phyloP scores from a whole-genome alignment of 2,113 vertebrate species.

The Podarcis cretensis region DNA sequence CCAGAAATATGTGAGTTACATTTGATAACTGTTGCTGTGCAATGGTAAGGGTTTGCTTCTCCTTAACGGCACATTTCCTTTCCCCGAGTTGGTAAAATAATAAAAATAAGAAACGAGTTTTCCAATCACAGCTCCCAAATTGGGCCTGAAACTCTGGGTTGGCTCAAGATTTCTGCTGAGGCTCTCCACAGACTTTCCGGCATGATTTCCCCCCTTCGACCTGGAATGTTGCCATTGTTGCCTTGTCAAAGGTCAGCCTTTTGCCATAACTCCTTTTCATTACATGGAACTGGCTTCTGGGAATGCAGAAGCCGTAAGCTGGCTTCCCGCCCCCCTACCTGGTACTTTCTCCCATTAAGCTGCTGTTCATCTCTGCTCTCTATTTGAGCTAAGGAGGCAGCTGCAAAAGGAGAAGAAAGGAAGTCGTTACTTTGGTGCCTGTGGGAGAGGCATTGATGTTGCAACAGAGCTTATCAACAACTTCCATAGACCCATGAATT shows the following conservation, averaged over 20 bases:
- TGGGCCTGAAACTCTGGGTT: constrained; percentile 43
- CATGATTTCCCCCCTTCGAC: background rate
- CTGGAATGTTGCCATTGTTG: constrained; percentile 44
- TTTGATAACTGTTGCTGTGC: background rate
- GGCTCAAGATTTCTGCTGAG: constrained; percentile 7
- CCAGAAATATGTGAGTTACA: background rate
- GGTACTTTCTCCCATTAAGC: constrained; percentile 65
- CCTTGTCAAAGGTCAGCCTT: constrained; percentile 54
- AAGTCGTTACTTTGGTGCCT: constrained; percentile 67
- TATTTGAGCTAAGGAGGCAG: constrained; percentile 68
- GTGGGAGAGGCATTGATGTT: constrained; percentile 70
- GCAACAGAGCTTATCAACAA: constrained; percentile 70
- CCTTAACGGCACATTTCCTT: background rate
- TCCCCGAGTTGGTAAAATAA: constrained; percentile 38
- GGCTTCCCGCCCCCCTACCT: constrained; percentile 56
- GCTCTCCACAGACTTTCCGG: background rate
- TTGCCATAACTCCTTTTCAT: constrained; percentile 43
- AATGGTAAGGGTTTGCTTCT: background rate
- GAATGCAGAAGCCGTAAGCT: constrained; percentile 53
- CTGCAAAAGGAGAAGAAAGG: constrained; percentile 71
- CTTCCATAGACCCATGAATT: constrained; percentile 57
- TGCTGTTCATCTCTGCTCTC: constrained; percentile 66
- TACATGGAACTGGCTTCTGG: constrained; percentile 48
- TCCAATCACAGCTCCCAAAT: background rate
- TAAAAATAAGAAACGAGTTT: constrained; percentile 43